A percentile compares a stretch with the other conserved stretches of the same genome.
Evolutionary conservation across 2,888 invertebrate species (phyloP).

Genomic region (Trilocha varians): DNA sequence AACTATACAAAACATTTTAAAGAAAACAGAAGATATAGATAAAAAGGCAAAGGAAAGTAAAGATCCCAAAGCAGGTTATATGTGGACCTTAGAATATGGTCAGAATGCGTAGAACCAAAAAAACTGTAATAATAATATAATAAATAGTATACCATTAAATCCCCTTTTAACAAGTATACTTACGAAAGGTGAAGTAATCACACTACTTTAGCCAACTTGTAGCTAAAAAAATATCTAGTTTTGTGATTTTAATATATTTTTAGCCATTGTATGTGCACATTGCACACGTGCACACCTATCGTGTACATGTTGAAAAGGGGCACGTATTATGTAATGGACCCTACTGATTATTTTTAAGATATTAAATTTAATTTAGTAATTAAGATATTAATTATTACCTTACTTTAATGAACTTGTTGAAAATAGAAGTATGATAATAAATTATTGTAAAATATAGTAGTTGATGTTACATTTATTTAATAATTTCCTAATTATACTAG

Average conservation of each 20-base stretch:
- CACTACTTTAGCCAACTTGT: no score
- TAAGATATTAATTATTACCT: background rate
- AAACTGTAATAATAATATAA: conserved; percentile 10
- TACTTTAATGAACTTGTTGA: background rate
- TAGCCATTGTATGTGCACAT: no score
- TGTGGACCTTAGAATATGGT: conserved; percentile 70
- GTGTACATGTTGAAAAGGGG: no score
- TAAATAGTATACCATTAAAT: no score
- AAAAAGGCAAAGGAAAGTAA: conserved; percentile 52
- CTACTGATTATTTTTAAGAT: conserved; percentile 1
- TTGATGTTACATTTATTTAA: background rate
- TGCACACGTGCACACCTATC: no score
- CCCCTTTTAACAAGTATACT: no score
- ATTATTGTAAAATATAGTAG: background rate
- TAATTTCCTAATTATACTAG: background rate
- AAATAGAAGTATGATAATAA: background rate
- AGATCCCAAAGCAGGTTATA: conserved; percentile 62
- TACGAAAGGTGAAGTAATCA: no score
- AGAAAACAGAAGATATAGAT: conserved; percentile 49
- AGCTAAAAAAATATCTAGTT: no score
- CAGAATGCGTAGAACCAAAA: conserved; percentile 37
- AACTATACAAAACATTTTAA: conserved; percentile 47
- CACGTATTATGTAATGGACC: background rate
- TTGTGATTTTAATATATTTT: no score
- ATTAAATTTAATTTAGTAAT: background rate